phyloP scores from a whole-genome alignment of 1,140 invertebrate genomes.

The Sitophilus oryzae region DNA sequence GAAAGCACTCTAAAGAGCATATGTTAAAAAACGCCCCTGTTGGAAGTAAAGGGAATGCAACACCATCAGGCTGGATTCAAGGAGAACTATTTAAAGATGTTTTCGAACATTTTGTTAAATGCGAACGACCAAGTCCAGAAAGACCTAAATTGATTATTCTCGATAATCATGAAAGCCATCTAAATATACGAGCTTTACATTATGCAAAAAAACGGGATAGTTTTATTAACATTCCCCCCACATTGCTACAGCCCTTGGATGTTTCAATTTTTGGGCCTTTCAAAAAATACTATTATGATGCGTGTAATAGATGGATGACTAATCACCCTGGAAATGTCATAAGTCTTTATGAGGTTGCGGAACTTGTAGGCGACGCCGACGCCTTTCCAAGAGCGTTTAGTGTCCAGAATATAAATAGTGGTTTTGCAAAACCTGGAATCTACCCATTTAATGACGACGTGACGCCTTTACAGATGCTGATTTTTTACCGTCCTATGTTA shows the following conservation, averaged over 20 bases:
- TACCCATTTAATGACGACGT: background rate
- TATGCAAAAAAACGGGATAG: slow-evolving; percentile 35
- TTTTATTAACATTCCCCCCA: slow-evolving; percentile 38
- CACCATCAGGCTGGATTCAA: background rate
- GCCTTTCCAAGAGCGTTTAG: slow-evolving; percentile 31
- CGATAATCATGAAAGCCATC: slow-evolving; percentile 23
- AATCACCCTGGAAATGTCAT: slow-evolving; percentile 46
- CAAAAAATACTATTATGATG: slow-evolving; percentile 38
- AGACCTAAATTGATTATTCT: slow-evolving; percentile 6
- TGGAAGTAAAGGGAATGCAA: too few relatives aligned
- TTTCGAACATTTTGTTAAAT: background rate
- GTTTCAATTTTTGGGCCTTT: slow-evolving; percentile 35
- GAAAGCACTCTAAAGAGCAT: too few relatives aligned
- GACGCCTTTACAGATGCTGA: too few relatives aligned
- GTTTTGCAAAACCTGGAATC: background rate
- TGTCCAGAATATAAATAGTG: background rate
- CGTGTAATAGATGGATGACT: slow-evolving; percentile 44
- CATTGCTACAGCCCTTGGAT: slow-evolving; percentile 44
- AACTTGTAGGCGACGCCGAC: slow-evolving; percentile 38
- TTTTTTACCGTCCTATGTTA: too few relatives aligned
- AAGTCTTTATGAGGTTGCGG: slow-evolving; percentile 47
- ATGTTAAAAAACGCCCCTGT: too few relatives aligned
- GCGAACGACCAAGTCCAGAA: background rate
- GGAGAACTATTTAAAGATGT: background rate
- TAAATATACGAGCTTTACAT: slow-evolving; percentile 31